Conservation (phyloP, 2,888 invertebrate species). For the Callyntrura guangdongensis region DNA sequence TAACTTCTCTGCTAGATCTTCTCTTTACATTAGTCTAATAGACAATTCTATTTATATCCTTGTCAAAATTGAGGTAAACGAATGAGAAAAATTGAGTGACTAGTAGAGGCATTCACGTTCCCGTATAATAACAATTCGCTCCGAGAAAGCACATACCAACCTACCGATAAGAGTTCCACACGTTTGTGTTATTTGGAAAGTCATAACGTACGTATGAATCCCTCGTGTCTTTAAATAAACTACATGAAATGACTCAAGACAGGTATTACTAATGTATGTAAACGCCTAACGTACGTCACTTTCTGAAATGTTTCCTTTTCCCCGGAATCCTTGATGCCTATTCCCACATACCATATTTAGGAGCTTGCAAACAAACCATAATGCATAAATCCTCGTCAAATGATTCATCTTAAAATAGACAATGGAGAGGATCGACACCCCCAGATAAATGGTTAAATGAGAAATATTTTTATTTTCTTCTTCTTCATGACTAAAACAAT, state of each 20-base stretch:
- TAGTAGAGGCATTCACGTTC: slow-evolving; percentile 24
- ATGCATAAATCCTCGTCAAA: slow-evolving; percentile 55
- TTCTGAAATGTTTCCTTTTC: not conserved
- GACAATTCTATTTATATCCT: slow-evolving; percentile 75
- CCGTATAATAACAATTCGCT: slow-evolving; percentile 34
- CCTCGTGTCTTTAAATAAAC: not conserved
- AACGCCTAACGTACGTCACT: not conserved
- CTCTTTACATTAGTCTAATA: slow-evolving; percentile 54
- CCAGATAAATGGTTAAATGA: not conserved
- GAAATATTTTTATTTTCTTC: too few species aligned
- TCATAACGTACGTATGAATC: not conserved
- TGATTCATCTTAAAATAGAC: slow-evolving; percentile 81
- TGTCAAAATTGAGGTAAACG: slow-evolving; percentile 73
- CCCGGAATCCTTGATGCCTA: not conserved
- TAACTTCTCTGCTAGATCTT: not conserved
- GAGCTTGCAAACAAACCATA: not conserved
- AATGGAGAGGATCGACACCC: slow-evolving; percentile 26
- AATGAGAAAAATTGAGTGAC: slow-evolving; percentile 75
- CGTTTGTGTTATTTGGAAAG: too few species aligned
- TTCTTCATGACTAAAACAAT: too few species aligned
- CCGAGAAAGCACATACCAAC: not conserved
- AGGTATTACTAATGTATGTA: not conserved
- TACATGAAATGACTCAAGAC: slow-evolving; percentile 19
- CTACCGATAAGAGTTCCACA: too few species aligned
- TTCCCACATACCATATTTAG: not conserved